Conservation (phyloP, 1,140 invertebrate genomes). For the Temnothorax curvispinosus region DNA sequence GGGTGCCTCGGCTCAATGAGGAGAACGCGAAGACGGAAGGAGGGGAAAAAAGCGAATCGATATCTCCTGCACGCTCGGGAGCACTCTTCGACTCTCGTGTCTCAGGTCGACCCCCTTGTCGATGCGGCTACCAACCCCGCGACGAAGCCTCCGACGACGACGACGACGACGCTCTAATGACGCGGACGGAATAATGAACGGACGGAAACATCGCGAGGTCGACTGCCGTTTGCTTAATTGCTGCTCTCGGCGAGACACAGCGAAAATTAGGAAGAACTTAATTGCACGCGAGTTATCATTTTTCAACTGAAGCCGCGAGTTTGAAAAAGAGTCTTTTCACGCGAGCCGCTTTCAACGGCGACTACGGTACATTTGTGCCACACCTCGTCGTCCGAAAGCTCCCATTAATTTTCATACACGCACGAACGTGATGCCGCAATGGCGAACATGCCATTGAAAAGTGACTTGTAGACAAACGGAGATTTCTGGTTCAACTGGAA, state of each 20-base stretch:
- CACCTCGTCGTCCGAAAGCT: background rate
- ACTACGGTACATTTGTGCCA: background rate
- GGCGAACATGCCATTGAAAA: background rate
- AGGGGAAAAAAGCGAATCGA: constrained; percentile 68
- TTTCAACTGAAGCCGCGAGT: background rate
- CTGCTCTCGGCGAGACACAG: background rate
- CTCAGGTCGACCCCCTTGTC: constrained; percentile 19
- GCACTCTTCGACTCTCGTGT: constrained; percentile 43
- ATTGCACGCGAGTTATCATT: constrained; percentile 30
- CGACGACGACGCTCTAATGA: background rate
- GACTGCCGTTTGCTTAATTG: constrained; percentile 9
- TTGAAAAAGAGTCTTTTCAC: background rate
- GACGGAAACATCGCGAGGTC: background rate
- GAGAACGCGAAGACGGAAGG: constrained; percentile 14
- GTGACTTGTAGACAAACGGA: background rate
- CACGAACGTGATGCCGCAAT: background rate
- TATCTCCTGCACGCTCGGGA: constrained; percentile 74
- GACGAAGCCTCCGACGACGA: background rate
- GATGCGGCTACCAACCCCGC: background rate
- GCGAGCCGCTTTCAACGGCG: background rate
- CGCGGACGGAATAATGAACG: background rate
- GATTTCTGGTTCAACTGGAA: background rate
- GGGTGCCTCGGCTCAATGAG: background rate
- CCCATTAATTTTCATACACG: constrained; percentile 30
- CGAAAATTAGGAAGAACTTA: constrained; percentile 18